Evolutionary conservation across 2,113 vertebrate species (phyloP), one percentile per base, ranked within the genome.

Genomic region (Callospermophilus lateralis): DNA sequence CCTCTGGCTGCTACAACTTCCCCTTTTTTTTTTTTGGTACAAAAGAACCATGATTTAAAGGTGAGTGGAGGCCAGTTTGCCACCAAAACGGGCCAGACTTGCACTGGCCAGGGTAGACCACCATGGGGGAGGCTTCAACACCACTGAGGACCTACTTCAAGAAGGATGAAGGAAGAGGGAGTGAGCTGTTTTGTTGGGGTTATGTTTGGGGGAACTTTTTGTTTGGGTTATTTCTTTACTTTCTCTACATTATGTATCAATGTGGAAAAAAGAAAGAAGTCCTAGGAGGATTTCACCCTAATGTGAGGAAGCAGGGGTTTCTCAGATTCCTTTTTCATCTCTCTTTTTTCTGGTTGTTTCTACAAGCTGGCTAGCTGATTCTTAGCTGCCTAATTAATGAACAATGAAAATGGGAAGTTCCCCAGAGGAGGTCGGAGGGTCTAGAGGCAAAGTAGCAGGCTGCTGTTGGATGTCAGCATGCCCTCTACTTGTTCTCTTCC

Each of bases 1-100:
- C 92, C 88, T 92, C 96, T 89, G 84, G 84, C 94, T 97, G 89
- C 96, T 79, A 76, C 76, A 61, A 61, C 84, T 68, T 72, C 89
- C 93, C 90, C 85, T 42, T 42, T 42, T 42, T 42, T 42, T 94
- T 96, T 94, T 96, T 93, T 84, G 77, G 13, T 89, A 90, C 39
- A 61, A 88, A 81, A 89, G 93, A 96, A 83, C 45, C 4, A 1
- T 63, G 20, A 55, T 79, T 72, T 90, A 61, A 90, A 89, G 89
- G 95, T 95, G 78, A 65, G 78, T 34, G 20, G 6, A 10, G 92
- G 9, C 68, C 0, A 28, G 95, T 61, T 77, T 88, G 8, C 78
- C 26, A 32, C 77, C 16, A 16, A 84, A 68, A 72, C 3, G 61
- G 73, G 73, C 80, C 53, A 26, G 12, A 55, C 55, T n/a, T 37